These are phyloP conservation scores for Liopterus haemorrhoidalis DNA, from an alignment of 2,888 invertebrate species.

Conservation along the genomic window DNA sequence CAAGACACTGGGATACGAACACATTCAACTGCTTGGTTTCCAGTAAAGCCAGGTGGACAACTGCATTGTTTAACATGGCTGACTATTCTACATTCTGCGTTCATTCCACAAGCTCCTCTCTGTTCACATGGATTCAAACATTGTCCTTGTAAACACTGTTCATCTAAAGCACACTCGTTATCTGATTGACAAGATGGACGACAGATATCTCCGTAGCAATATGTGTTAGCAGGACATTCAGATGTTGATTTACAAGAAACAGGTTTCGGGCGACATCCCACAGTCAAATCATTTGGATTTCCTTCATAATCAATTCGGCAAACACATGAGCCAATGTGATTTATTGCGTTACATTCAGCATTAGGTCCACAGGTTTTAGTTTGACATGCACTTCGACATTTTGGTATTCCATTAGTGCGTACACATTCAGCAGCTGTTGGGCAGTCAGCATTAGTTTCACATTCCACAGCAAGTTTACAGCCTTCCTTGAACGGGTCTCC, in stretches of 20 bases:
- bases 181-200: slow-evolving; percentile 74
- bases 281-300: slow-evolving; percentile 60
- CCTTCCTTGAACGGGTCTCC: slow-evolving; percentile 83
- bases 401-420: slow-evolving; percentile 62
- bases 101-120: slow-evolving; percentile 74
- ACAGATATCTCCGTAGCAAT: slow-evolving; percentile 74
- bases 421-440: slow-evolving; percentile 73
- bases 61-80: slow-evolving; percentile 73
- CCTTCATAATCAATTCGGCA: slow-evolving; percentile 76
- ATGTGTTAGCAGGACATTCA: slow-evolving; percentile 73
- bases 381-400: slow-evolving; percentile 80
- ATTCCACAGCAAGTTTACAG: slow-evolving; percentile 76
- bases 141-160: slow-evolving; percentile 75
- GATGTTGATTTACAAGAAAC: slow-evolving; percentile 62
- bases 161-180: slow-evolving; percentile 71
- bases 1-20: slow-evolving; percentile 78
- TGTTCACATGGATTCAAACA: slow-evolving; percentile 74
- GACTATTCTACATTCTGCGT: slow-evolving; percentile 67
- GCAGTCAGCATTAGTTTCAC: slow-evolving; percentile 71
- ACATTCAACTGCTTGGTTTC: slow-evolving; percentile 76
- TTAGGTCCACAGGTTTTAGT: slow-evolving; percentile 73
- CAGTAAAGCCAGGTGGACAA: slow-evolving; percentile 81
- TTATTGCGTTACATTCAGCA: slow-evolving; percentile 71
- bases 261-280: slow-evolving; percentile 72
- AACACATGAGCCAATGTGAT: slow-evolving; percentile 71